phyloP scores from a whole-genome alignment of 2,113 vertebrate species.

The Tetrax tetrax region DNA sequence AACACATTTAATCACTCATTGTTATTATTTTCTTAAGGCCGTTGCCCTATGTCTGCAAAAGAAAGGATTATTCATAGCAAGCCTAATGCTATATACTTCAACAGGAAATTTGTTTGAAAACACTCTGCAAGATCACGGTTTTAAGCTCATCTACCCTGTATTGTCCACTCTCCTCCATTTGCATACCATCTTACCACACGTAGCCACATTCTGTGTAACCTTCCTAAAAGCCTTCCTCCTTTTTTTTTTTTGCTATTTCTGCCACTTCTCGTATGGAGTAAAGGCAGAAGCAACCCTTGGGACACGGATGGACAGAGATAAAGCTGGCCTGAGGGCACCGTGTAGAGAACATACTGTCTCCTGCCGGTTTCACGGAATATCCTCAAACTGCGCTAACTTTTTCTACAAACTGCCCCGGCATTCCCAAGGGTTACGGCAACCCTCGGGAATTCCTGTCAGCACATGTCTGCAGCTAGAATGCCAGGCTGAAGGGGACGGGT shows the following conservation, averaged over 20 bases:
- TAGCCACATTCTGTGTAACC: background rate
- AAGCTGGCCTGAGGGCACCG: background rate
- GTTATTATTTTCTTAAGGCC: background rate
- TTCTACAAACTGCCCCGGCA: background rate
- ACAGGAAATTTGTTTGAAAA: background rate
- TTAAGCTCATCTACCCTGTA: fast-evolving
- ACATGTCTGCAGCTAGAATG: background rate
- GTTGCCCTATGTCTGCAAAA: background rate
- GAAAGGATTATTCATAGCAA: background rate
- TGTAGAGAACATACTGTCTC: background rate
- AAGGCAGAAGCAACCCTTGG: background rate
- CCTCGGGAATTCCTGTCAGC: background rate
- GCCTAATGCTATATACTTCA: background rate
- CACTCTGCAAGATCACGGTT: background rate
- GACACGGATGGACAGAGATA: background rate
- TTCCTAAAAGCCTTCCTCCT: background rate
- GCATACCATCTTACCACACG: fast-evolving
- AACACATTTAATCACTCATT: background rate
- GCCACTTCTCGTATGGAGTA: background rate
- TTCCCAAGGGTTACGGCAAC: background rate
- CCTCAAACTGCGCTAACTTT: background rate
- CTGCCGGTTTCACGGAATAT: background rate
- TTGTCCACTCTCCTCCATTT: background rate
- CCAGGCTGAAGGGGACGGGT: background rate
- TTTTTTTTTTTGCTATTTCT: background rate